phyloP scores from a whole-genome alignment of 2,113 vertebrate species.

The Notarius quadriscutis region DNA sequence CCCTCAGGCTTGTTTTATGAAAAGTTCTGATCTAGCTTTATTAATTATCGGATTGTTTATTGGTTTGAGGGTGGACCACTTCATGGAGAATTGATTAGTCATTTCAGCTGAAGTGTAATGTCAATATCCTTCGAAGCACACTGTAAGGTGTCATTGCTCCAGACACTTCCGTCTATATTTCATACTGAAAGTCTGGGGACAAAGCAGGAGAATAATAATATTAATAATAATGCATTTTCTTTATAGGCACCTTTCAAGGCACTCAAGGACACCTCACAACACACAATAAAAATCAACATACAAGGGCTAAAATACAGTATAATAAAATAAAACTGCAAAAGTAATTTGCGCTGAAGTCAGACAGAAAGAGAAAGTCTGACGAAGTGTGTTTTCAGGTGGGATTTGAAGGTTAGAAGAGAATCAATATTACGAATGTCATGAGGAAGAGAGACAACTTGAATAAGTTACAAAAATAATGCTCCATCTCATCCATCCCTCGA shows the following conservation, averaged over 20 bases:
- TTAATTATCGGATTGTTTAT: slow-evolving; percentile 3
- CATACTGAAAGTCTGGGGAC: not conserved
- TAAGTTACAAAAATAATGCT: not conserved
- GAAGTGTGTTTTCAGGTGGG: no score
- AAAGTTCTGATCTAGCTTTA: not conserved
- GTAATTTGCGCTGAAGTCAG: no score
- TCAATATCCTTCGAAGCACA: not conserved
- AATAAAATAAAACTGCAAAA: no score
- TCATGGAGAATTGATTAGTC: not conserved
- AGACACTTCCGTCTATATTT: not conserved
- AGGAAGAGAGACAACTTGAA: not conserved
- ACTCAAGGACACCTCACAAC: no score
- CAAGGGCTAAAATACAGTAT: no score
- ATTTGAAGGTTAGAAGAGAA: no score
- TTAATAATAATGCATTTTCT: no score
- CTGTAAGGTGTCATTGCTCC: not conserved
- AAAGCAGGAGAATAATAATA: not conserved
- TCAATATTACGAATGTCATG: no score
- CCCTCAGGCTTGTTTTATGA: not conserved
- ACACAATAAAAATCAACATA: no score
- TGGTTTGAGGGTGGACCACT: not conserved
- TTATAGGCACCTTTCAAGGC: no score
- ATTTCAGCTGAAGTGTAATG: not conserved
- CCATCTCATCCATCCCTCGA: not conserved
- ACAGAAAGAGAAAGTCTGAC: no score